Evolutionary conservation across 2,113 vertebrate genomes (phyloP), one percentile per base, ranked within the genome.

Genomic region (Neolamprologus toae): DNA sequence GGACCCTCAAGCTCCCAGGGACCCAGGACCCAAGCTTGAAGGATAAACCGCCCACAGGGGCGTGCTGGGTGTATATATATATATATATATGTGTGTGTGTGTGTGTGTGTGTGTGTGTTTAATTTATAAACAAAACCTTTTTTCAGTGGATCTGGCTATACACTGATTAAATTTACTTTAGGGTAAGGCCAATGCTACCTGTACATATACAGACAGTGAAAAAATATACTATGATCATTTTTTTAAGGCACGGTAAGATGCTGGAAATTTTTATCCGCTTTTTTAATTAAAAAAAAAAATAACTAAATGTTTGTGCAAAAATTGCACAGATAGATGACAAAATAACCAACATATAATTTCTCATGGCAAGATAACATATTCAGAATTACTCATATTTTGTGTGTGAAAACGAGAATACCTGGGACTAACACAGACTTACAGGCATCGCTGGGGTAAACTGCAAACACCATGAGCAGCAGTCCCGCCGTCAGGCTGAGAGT

Each of bases 61-160:
- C n/a, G n/a, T n/a, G n/a, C n/a, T n/a, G n/a, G n/a, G n/a, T n/a
- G n/a, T n/a, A n/a, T n/a, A 47, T 16, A 47, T 45, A 4, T 14
- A 1, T 4, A 45, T 3, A 13, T 13, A 42, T 3, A 40, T n/a
- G n/a, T n/a, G n/a, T n/a, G n/a, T n/a, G n/a, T n/a, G n/a, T n/a
- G n/a, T n/a, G n/a, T 45, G 1, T 45, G 3, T 13, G 0, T 42
- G 3, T 6, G 12, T 13, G 40, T 0, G 2, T 0, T 7, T 0
- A 45, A 47, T 47, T 0, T 49, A 17, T 49, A 49, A 51, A 51
- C 47, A 51, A 51, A 0, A 51, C 8, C 17, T 19, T 9, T 51
- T 51, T 51, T 19, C 49, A 5, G 8, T 51, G 49, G 47, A 51
- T 5, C 1, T 0, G 1, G 49, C 8, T 51, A 51, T 19, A 3